A percentile compares a stretch with the other conserved stretches of the same genome.
phyloP scores from a whole-genome alignment of 2,797 vertebrate genomes.

The Cryptoprocta ferox region DNA sequence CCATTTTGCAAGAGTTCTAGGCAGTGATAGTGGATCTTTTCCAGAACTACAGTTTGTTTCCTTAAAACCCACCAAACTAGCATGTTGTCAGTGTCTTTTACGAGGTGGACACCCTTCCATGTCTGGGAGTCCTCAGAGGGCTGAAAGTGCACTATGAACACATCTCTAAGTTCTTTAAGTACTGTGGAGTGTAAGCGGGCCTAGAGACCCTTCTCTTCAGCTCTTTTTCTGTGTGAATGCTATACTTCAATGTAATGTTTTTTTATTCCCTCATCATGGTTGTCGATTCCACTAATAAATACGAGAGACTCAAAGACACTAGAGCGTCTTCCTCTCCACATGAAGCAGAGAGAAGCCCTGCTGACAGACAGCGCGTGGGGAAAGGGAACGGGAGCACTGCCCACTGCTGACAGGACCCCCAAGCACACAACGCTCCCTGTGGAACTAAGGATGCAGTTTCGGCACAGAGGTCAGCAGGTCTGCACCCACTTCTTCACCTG shows the following conservation, averaged over 20 bases:
- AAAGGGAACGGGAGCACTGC: background rate
- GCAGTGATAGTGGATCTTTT: background rate
- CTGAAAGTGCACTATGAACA: background rate
- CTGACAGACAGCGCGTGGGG: background rate
- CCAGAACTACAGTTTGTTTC: background rate
- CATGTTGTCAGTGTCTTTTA: background rate
- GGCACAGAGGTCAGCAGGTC: background rate
- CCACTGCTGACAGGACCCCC: background rate
- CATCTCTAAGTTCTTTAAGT: background rate
- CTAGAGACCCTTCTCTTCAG: background rate
- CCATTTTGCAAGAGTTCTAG: background rate
- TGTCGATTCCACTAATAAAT: background rate
- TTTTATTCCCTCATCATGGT: background rate
- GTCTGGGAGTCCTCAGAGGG: background rate
- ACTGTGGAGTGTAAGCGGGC: background rate
- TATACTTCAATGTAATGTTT: background rate
- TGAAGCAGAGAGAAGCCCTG: background rate
- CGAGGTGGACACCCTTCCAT: background rate
- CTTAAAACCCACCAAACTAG: constrained; percentile 25
- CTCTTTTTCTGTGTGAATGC: background rate
- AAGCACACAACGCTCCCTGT: background rate
- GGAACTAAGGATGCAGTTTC: background rate
- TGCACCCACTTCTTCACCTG: background rate
- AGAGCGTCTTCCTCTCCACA: constrained; percentile 8
- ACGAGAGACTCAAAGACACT: background rate